These are phyloP conservation scores for Dolichopus griseipennis DNA, from an alignment of 2,888 invertebrate species.

Conservation along the genomic window DNA sequence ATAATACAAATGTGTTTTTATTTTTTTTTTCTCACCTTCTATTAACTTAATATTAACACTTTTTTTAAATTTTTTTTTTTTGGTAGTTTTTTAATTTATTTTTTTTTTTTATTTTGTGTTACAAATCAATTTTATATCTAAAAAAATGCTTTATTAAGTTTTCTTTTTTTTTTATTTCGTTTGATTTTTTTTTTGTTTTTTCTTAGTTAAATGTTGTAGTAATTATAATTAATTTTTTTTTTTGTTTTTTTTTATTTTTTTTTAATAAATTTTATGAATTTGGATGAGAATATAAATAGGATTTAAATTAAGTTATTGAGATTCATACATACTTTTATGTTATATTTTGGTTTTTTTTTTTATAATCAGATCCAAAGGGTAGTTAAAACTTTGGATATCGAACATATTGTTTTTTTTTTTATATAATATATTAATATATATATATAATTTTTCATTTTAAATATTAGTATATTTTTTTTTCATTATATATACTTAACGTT, in stretches of 20 bases:
- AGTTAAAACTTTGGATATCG: neutral
- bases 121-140: constrained; percentile 7
- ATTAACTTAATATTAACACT: neutral
- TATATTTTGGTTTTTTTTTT: neutral
- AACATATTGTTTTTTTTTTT: neutral
- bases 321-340: neutral
- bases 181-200: neutral
- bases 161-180: neutral
- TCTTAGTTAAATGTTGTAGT: neutral
- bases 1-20: neutral
- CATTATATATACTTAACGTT: constrained; percentile 15
- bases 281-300: constrained; percentile 6
- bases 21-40: neutral
- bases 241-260: neutral
- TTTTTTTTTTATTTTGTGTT: neutral
- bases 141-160: neutral
- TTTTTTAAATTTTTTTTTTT: neutral
- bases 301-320: neutral
- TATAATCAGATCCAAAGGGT: neutral
- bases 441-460: constrained; percentile 17
- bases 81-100: neutral
- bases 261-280: neutral
- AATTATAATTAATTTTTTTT: neutral
- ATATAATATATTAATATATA: constrained; percentile 10
- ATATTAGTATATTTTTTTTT: constrained; percentile 14